Conservation (phyloP, 2,797 vertebrate genomes). For the Sebastes reedi region DNA sequence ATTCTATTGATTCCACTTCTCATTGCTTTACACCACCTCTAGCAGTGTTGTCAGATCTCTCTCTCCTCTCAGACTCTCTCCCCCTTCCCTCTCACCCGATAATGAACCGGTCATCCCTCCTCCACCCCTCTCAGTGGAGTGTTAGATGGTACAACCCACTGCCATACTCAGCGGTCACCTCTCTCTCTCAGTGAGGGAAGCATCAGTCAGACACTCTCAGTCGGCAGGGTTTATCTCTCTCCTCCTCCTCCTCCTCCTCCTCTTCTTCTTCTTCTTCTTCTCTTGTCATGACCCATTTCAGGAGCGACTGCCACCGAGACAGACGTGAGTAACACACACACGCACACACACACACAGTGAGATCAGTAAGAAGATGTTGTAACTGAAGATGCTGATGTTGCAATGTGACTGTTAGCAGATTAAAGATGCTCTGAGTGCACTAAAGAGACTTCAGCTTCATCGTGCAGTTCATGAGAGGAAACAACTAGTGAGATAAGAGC, state of each 20-base stretch:
- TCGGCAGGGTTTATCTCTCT: constrained; percentile 2
- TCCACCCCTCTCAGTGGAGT: constrained; percentile 27
- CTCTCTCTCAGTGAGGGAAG: constrained; percentile 8
- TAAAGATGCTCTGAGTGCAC: neutral
- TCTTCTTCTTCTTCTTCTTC: neutral
- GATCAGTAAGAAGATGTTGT: neutral
- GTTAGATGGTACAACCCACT: constrained; percentile 53
- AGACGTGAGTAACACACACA: constrained; percentile 52
- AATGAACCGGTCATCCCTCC: constrained; percentile 3
- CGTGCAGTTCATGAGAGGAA: no score
- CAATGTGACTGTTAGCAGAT: neutral
- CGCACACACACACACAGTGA: neutral
- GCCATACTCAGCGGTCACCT: constrained; percentile 43
- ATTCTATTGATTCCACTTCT: neutral
- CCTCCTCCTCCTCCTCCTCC: neutral
- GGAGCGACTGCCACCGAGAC: constrained; percentile 48
- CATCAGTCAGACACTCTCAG: constrained; percentile 16
- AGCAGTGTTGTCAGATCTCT: neutral
- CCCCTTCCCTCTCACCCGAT: neutral
- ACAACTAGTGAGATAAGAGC: neutral
- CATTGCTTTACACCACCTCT: neutral
- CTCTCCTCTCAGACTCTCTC: neutral
- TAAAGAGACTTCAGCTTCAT: neutral
- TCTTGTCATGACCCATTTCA: constrained; percentile 63
- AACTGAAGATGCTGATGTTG: neutral